phyloP scores from a whole-genome alignment of 2,888 invertebrate species.

The Adelognathus sp. region DNA sequence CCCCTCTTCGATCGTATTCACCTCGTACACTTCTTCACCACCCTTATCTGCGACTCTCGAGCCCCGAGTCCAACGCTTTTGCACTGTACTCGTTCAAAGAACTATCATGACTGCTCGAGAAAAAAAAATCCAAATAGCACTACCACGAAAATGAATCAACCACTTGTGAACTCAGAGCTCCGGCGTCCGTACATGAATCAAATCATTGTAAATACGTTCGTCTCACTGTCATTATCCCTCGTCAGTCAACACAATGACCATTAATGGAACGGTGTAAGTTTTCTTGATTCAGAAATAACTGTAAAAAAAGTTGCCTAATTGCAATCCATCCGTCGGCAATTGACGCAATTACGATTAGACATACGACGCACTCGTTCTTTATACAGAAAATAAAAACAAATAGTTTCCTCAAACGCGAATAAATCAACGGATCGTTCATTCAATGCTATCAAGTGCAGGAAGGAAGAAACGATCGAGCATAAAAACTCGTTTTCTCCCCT shows the following conservation, averaged over 20 bases:
- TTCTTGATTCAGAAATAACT: not conserved
- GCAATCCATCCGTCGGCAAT: no score
- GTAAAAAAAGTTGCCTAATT: no score
- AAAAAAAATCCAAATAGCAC: constrained; percentile 4
- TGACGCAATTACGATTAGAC: no score
- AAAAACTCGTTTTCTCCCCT: constrained; percentile 7
- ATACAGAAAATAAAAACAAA: not conserved
- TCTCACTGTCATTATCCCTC: not conserved
- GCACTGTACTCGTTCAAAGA: constrained; percentile 22
- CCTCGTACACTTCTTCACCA: constrained; percentile 75
- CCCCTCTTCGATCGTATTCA: constrained; percentile 66
- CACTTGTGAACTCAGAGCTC: not conserved
- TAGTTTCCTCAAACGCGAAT: constrained; percentile 1
- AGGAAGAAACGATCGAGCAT: constrained; percentile 16
- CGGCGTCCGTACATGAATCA: not conserved
- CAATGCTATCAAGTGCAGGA: constrained; percentile 1
- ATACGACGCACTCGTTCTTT: not conserved
- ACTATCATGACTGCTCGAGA: constrained; percentile 16
- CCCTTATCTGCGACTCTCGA: constrained; percentile 75
- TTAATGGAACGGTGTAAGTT: not conserved
- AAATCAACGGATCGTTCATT: constrained; percentile 34
- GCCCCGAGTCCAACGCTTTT: constrained; percentile 53
- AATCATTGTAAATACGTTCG: not conserved
- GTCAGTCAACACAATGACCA: not conserved
- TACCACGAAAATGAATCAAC: constrained; percentile 34